Percentiles rank a stretch among this genome's conserved stretches.
Evolutionary conservation across 2,113 vertebrate genomes (phyloP).

Genomic region (Plectropomus leopardus): DNA sequence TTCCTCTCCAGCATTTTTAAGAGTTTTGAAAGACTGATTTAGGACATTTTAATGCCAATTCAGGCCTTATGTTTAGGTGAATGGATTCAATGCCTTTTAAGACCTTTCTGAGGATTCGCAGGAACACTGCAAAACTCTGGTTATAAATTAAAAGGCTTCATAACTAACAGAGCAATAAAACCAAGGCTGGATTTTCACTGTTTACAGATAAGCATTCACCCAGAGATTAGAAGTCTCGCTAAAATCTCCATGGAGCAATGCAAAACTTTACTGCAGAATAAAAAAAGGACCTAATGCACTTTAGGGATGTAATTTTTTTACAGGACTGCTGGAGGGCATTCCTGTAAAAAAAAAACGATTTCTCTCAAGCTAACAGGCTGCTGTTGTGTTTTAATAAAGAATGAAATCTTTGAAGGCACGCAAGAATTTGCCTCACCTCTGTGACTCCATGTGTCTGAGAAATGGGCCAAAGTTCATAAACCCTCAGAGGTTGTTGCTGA

Average conservation of each 20-base stretch:
- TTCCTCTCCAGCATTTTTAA: no score
- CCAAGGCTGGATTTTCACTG: conserved; percentile 1
- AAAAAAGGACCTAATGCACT: conserved; percentile 1
- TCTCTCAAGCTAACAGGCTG: neutral
- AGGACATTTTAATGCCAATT: no score
- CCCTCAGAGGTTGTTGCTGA: conserved; percentile 35
- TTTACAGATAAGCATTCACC: conserved; percentile 22
- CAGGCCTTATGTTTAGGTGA: no score
- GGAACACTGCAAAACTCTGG: no score
- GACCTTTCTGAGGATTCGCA: no score
- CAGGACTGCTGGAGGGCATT: neutral
- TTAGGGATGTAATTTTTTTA: neutral
- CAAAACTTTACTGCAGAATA: neutral
- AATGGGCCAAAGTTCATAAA: conserved; percentile 71
- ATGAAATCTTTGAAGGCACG: conserved; percentile 3
- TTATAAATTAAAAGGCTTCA: conserved; percentile 9
- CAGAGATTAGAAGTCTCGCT: neutral
- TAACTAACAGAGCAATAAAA: conserved; percentile 14
- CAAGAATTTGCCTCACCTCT: conserved; percentile 27
- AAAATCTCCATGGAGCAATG: neutral
- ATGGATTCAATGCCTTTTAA: no score
- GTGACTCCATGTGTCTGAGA: conserved; percentile 24
- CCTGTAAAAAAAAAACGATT: no score
- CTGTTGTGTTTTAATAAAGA: neutral
- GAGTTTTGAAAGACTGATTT: no score